These are phyloP conservation scores for Meriones unguiculatus DNA, from an alignment of 2,113 vertebrate species.

Conservation along the genomic window DNA sequence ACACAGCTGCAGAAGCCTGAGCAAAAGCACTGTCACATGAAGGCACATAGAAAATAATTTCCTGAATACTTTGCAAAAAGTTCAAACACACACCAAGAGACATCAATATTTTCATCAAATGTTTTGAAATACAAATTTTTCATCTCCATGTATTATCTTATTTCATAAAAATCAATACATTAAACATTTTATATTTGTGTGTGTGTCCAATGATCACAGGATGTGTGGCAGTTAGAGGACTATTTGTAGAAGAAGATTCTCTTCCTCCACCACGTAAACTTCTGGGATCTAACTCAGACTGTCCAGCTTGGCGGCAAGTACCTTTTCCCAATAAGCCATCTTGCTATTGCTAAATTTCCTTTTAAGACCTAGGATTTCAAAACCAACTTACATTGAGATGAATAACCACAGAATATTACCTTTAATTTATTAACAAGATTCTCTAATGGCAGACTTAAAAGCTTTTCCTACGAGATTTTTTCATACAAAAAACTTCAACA, in stretches of 20 bases:
- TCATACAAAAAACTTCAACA: background rate
- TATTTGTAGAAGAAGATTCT: background rate
- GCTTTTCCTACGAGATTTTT: background rate
- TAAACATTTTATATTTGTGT: background rate
- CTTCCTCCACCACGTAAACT: background rate
- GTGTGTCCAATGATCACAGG: background rate
- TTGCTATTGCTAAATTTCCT: background rate
- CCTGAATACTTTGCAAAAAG: background rate
- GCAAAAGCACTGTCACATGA: background rate
- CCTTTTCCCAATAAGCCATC: background rate
- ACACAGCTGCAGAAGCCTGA: background rate
- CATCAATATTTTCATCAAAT: background rate
- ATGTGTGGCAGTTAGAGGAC: background rate
- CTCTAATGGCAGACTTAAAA: background rate
- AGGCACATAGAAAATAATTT: background rate
- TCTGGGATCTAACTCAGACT: background rate
- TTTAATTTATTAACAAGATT: slow-evolving; percentile 18
- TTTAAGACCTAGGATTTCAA: slow-evolving; percentile 4
- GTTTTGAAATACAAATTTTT: slow-evolving; percentile 27
- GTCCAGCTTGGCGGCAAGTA: background rate
- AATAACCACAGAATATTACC: background rate
- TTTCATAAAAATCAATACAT: slow-evolving; percentile 13
- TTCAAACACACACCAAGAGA: background rate
- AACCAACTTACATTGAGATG: background rate
- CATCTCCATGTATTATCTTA: background rate